Evolutionary conservation across 2,113 vertebrate species (phyloP), one percentile per base, ranked within the genome.

Genomic region (Peromyscus californicus): DNA sequence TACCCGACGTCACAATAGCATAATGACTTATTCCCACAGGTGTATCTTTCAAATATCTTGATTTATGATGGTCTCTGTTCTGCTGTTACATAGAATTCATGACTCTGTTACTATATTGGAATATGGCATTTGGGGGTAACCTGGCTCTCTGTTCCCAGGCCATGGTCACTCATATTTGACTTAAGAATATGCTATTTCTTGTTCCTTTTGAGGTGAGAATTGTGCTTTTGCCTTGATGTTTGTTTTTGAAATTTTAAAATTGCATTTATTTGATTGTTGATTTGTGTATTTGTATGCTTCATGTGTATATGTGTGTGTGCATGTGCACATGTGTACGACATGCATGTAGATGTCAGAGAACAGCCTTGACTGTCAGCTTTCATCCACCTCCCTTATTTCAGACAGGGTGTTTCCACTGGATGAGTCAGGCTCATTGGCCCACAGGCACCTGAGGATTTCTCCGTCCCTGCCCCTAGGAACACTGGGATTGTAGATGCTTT

Each of bases 301-400:
- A 26, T 22, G 19, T 59, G 4, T 26, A 22, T 12, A 33, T 36
- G 12, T 15, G 12, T 59, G 36, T 12, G 36, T 15, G 17, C 15
- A 10, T 26, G 9, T n/a, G 78, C 10, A 8, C 22, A 8, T 11
- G 48, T 5, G 4, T 19, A 4, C 5, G 1, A 45, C 5, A 7
- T 51, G 63, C 11, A 8, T 65, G n/a, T 42, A 17, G 29, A 48
- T 67, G 84, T 69, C 42, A 87, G 63, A 87, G 31, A 33, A 48
- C 84, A 86, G 1, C 8, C 29, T 69, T 29, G 16, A 13, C 19
- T 36, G 21, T 33, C 42, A 48, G 31, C 33, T 15, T 67, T 48
- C 19, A 36, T 21, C 84, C 63, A 5, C 33, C 63, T 51, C 13
- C 42, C 29, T 51, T 51, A 31, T 87, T 67, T 36, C 26, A 87